Conservation (phyloP, 2,113 vertebrate species). For the Chionomys nivalis region DNA sequence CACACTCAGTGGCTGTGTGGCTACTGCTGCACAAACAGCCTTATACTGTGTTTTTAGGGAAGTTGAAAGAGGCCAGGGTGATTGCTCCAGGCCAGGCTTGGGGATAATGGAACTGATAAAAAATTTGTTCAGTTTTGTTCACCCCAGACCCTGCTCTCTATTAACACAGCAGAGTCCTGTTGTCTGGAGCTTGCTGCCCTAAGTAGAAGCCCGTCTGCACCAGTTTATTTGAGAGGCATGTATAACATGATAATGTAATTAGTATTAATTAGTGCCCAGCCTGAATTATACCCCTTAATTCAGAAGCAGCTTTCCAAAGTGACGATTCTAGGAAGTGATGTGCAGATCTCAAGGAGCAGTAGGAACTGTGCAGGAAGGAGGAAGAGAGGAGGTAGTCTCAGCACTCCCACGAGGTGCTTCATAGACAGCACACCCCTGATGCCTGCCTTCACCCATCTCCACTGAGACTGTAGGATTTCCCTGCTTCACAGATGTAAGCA, state of each 20-base stretch:
- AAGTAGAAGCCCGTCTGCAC: accelerated
- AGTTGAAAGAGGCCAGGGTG: constrained; percentile 13
- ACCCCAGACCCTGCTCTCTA: neutral
- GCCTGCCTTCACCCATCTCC: neutral
- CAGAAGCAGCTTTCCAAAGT: neutral
- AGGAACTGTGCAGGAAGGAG: neutral
- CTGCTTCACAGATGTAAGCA: neutral
- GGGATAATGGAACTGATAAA: neutral
- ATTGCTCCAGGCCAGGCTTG: constrained; percentile 47
- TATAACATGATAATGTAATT: no score
- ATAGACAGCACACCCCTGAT: neutral
- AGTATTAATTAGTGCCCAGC: neutral
- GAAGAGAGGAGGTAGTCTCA: accelerated
- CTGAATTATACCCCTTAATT: neutral
- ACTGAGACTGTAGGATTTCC: neutral
- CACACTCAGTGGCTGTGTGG: neutral
- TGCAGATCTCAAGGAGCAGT: neutral
- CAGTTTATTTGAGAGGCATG: neutral
- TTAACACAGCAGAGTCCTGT: neutral
- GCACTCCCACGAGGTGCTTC: accelerated
- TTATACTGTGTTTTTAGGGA: constrained; percentile 65
- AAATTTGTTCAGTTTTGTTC: neutral
- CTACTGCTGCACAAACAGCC: no score
- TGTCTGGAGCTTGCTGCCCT: neutral
- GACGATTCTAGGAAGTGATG: neutral